A percentile compares a stretch with the other conserved stretches of the same genome.
phyloP scores from a whole-genome alignment of 2,113 vertebrate genomes.

The Falco punctatus region DNA sequence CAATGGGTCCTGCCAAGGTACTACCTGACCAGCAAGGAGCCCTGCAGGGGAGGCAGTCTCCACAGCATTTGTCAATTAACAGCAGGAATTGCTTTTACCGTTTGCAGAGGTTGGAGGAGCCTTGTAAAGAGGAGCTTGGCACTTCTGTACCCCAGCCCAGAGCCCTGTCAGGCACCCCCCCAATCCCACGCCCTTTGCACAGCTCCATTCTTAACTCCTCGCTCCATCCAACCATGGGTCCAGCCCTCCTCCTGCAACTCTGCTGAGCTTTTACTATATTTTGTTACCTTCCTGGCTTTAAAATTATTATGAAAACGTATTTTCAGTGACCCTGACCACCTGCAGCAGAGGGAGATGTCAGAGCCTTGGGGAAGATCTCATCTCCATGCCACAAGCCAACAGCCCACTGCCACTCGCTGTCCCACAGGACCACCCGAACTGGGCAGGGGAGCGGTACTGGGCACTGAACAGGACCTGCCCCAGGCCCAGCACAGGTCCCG shows the following conservation, averaged over 20 bases:
- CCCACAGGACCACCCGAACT: accelerated
- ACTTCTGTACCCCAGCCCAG: not conserved
- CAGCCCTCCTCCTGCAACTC: not conserved
- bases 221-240: too few species aligned
- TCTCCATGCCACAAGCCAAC: accelerated
- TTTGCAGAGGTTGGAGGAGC: not conserved
- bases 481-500: not conserved
- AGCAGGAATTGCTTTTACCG: not conserved
- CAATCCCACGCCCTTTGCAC: accelerated
- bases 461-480: accelerated
- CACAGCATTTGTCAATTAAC: not conserved
- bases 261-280: not conserved
- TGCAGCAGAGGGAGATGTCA: not conserved
- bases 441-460: accelerated
- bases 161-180: not conserved
- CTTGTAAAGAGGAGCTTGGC: not conserved
- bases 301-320: accelerated
- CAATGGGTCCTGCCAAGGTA: not conserved
- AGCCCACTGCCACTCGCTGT: accelerated
- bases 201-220: not conserved
- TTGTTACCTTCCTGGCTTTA: not conserved
- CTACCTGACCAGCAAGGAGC: not conserved
- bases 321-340: not conserved
- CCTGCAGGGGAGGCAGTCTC: not conserved
- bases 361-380: not conserved